Percentiles rank a stretch among this genome's conserved stretches.
These are phyloP conservation scores for Drosophila simulans DNA, from an alignment of 1,140 invertebrate species.

Conservation along the genomic window DNA sequence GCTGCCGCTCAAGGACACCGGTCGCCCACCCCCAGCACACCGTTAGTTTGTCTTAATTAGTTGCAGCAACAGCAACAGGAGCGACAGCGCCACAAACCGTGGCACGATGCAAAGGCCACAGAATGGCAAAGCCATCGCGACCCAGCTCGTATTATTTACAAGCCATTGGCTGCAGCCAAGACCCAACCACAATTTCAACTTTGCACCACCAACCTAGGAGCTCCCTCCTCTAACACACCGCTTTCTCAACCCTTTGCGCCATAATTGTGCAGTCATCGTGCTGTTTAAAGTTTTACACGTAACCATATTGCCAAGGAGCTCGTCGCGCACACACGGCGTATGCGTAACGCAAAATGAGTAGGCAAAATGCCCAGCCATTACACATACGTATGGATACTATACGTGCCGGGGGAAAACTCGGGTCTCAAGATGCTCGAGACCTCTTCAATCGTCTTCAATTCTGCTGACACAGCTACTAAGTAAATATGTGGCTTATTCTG, in stretches of 20 bases:
- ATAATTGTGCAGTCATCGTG: slow-evolving; percentile 75
- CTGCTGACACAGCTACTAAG: slow-evolving; percentile 59
- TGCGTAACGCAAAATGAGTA: slow-evolving; percentile 70
- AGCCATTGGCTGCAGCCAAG: slow-evolving; percentile 70
- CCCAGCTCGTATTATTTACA: slow-evolving; percentile 70
- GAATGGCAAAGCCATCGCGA: slow-evolving; percentile 46
- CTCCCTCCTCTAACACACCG: not conserved
- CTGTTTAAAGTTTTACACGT: slow-evolving; percentile 69
- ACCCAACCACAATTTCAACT: slow-evolving; percentile 45
- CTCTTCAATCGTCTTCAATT: slow-evolving; percentile 30
- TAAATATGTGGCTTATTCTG: slow-evolving; percentile 37
- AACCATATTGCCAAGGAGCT: slow-evolving; percentile 52
- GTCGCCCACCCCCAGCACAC: slow-evolving; percentile 16
- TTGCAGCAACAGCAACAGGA: slow-evolving; percentile 44
- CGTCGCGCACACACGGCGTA: slow-evolving; percentile 45
- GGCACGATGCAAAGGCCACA: slow-evolving; percentile 38
- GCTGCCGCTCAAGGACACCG: slow-evolving; percentile 57
- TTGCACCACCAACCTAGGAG: not conserved
- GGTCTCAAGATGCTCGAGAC: not conserved
- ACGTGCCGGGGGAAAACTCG: slow-evolving; percentile 42
- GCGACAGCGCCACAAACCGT: slow-evolving; percentile 25
- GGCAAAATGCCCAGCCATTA: slow-evolving; percentile 48
- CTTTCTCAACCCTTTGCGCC: slow-evolving; percentile 4
- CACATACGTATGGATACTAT: slow-evolving; percentile 40
- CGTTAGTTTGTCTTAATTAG: slow-evolving; percentile 81